These are phyloP conservation scores for Cotesia vestalis DNA, from an alignment of 1,140 invertebrate genomes.

Conservation along the genomic window DNA sequence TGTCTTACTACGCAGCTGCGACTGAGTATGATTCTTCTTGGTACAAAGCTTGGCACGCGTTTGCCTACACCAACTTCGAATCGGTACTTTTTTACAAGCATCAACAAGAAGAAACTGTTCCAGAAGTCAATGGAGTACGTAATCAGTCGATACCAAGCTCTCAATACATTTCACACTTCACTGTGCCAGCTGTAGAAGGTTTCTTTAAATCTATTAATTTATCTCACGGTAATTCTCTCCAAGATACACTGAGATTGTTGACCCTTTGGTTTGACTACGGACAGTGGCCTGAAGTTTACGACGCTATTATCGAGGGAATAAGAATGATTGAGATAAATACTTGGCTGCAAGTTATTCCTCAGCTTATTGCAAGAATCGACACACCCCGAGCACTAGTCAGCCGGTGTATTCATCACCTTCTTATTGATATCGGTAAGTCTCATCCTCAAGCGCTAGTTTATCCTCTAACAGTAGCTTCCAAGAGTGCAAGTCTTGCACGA, in stretches of 20 bases:
- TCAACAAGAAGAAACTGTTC: conserved; percentile 66
- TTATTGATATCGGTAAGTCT: conserved; percentile 93
- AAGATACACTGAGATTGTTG: conserved; percentile 93
- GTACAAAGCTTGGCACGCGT: conserved; percentile 98
- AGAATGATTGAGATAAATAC: conserved; percentile 95
- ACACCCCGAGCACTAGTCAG: conserved; percentile 88
- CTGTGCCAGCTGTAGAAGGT: conserved; percentile 92
- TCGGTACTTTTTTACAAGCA: conserved; percentile 92
- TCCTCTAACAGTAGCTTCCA: conserved; percentile 96
- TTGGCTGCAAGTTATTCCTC: conserved; percentile 99
- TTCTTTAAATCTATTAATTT: conserved; percentile 96
- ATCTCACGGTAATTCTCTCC: conserved; percentile 92
- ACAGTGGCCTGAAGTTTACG: conserved; percentile 91
- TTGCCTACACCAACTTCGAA: conserved; percentile 98
- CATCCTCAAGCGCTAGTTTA: conserved; percentile 92
- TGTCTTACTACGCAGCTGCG: conserved; percentile 87
- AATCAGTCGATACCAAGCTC: conserved; percentile 50
- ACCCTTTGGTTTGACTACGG: conserved; percentile 97
- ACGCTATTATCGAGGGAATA: conserved; percentile 91
- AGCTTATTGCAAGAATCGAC: conserved; percentile 97
- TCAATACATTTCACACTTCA: conserved; percentile 79
- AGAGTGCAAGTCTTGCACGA: conserved; percentile 86
- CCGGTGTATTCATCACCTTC: conserved; percentile 88
- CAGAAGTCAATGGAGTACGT: conserved; percentile 48
- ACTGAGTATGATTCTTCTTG: conserved; percentile 88